phyloP scores from a whole-genome alignment of 1,140 invertebrate species.

The Ridgeia piscesae region DNA sequence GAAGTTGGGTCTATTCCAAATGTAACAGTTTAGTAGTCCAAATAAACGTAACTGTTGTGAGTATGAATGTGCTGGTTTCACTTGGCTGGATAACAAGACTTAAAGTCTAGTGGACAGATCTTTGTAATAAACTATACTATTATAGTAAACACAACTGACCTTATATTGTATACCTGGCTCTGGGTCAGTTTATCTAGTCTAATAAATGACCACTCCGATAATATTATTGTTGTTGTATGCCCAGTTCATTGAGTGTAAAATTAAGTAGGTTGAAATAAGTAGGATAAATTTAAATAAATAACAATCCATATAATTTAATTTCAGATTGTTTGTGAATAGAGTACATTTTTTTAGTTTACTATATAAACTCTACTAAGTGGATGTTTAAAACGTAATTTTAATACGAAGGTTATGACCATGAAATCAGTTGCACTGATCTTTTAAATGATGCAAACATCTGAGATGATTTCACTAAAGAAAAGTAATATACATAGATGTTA shows the following conservation, averaged over 20 bases:
- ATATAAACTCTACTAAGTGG: neutral
- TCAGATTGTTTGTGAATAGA: neutral
- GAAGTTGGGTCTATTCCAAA: neutral
- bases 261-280: neutral
- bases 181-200: neutral
- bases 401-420: neutral
- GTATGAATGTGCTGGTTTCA: neutral
- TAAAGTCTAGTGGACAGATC: neutral
- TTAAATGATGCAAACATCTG: neutral
- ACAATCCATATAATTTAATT: neutral
- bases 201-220: neutral
- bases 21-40: neutral
- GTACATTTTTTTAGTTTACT: neutral
- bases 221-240: neutral
- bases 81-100: neutral
- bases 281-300: neutral
- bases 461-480: neutral
- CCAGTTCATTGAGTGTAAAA: neutral
- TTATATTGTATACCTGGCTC: neutral
- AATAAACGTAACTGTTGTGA: neutral
- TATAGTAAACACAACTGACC: neutral
- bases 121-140: neutral
- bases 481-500: neutral
- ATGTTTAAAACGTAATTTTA: neutral
- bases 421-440: neutral